Percentiles rank a stretch among this genome's conserved stretches.
phyloP scores from a whole-genome alignment of 2,797 vertebrate species.

The Megaceryle alcyon region DNA sequence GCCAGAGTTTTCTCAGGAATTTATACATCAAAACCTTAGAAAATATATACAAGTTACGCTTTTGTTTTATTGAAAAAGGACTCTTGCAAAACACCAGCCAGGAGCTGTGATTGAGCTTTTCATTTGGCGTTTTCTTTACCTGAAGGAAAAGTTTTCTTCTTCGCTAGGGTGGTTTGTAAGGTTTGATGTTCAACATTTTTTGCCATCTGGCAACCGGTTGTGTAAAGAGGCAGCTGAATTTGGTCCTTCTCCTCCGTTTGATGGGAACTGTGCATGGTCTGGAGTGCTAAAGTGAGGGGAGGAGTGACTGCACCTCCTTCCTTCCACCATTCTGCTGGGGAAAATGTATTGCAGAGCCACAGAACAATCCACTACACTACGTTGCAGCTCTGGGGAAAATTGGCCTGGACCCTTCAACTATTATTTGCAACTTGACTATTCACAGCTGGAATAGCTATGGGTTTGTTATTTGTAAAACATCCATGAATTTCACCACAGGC shows the following conservation, averaged over 20 bases:
- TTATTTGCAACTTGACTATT: constrained; percentile 56
- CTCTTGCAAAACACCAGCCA: neutral
- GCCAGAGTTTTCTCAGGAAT: neutral
- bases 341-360: constrained; percentile 7
- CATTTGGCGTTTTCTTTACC: neutral
- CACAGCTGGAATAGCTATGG: constrained; percentile 73
- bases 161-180: neutral
- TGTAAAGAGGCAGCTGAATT: neutral
- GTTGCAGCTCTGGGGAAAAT: constrained; percentile 42
- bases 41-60: neutral
- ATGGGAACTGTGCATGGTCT: neutral
- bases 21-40: neutral
- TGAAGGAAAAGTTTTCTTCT: neutral
- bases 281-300: neutral
- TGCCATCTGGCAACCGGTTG: neutral
- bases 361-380: neutral
- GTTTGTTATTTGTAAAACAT: constrained; percentile 72
- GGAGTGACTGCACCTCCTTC: neutral
- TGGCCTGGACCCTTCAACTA: constrained; percentile 43
- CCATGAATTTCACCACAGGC: constrained; percentile 72
- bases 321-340: neutral
- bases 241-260: neutral
- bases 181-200: neutral
- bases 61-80: neutral
- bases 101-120: neutral